Evolutionary conservation across 2,888 invertebrate species (phyloP), one percentile per base, ranked within the genome.

Genomic region (Schizaphis graminum): DNA sequence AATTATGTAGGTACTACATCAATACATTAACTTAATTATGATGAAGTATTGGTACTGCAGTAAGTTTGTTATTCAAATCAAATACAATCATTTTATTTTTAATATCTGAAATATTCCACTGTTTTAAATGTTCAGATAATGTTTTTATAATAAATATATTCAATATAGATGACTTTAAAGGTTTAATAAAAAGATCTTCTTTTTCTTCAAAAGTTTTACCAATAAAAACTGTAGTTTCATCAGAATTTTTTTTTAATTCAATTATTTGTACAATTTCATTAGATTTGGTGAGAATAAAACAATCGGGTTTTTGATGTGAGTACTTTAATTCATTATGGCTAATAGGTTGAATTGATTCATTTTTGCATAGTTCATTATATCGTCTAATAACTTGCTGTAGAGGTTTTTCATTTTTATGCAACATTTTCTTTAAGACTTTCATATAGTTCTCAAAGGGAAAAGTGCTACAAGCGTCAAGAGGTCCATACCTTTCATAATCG

Each of bases 381-480:
- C 77, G 77, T n/a, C 35, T 77, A 35, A 77, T 77, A 16, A 77
- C 35, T 77, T 77, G 77, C 21, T 77, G 35, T 35, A 77, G 21
- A 35, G 77, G 77, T 77, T 35, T 77, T 35, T 77, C 77, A 77
- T 77, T n/a, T 35, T 77, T 77, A 35, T 35, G n/a, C 16, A 77
- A n/a, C 35, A 77, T 77, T n/a, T n/a, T 35, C 77, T 77, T 77
- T 35, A 77, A 77, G 35, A n/a, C 35, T 35, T 77, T n/a, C 77
- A 77, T 35, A 21, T 77, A 86, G 41, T 47, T 86, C 41, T 86
- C 86, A 47, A 86, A 86, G 26, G 86, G 86, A 86, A 86, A 86
- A 28, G 41, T 28, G 10, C 86, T 86, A 24, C 26, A 28, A 10
- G 26, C 5, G 47, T 86, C 86, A 4, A 86, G 41, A 41, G 47